phyloP scores from a whole-genome alignment of 2,888 invertebrate species.

The Cheilosia urbana region DNA sequence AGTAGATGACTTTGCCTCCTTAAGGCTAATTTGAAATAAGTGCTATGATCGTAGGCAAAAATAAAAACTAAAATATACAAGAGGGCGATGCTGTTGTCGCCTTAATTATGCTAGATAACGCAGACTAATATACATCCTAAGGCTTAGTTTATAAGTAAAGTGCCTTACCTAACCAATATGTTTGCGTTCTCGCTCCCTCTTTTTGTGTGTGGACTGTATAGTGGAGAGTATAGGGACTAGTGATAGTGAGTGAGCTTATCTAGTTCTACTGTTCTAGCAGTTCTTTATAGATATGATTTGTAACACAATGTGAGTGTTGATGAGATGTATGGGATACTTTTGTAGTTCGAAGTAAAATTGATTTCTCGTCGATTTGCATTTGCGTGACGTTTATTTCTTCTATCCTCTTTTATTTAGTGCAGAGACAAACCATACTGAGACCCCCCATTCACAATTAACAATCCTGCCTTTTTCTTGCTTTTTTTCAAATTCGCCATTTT shows the following conservation, averaged over 20 bases:
- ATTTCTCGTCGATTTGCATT: constrained; percentile 41
- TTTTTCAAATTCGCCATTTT: too few species aligned
- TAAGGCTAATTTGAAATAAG: neutral
- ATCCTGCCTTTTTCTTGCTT: too few species aligned
- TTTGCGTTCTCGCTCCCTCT: neutral
- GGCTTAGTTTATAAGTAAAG: constrained; percentile 46
- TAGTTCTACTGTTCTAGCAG: constrained; percentile 19
- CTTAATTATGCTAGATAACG: constrained; percentile 71
- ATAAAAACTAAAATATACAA: constrained; percentile 23
- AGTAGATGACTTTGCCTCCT: constrained; percentile 42
- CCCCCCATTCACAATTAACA: too few species aligned
- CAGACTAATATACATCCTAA: constrained; percentile 65
- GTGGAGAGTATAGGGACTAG: too few species aligned
- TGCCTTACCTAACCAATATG: neutral
- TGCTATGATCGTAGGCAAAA: neutral
- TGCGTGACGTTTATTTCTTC: constrained; percentile 9
- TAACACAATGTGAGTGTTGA: constrained; percentile 42
- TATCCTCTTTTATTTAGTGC: neutral
- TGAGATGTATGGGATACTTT: constrained; percentile 40
- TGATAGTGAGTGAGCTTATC: neutral
- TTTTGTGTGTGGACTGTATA: constrained; percentile 5
- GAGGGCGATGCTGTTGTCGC: constrained; percentile 62
- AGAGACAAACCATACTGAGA: too few species aligned
- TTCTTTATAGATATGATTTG: constrained; percentile 43
- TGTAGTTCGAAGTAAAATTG: constrained; percentile 47